Evolutionary conservation across 2,113 vertebrate species (phyloP).

Genomic region (Pseudorasbora parva): DNA sequence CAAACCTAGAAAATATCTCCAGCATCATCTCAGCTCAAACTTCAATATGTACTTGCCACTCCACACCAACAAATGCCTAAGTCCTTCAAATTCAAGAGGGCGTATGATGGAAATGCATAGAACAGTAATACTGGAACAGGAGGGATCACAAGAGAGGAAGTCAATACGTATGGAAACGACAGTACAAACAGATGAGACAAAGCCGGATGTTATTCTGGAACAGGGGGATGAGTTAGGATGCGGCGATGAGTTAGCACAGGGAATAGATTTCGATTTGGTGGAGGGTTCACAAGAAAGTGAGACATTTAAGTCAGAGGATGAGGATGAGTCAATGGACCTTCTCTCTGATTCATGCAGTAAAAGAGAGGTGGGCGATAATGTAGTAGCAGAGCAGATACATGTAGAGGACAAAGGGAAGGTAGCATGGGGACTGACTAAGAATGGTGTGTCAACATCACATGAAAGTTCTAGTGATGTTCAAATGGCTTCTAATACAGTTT

Average conservation of each 20-base stretch:
- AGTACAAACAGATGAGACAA: conserved; percentile 36
- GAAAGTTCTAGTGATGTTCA: conserved; percentile 5
- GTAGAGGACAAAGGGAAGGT: conserved; percentile 15
- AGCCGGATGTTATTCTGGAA: conserved; percentile 31
- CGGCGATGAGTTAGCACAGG: conserved; percentile 52
- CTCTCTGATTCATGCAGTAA: conserved; percentile 39
- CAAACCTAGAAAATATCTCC: conserved; percentile 32
- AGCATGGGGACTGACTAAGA: conserved; percentile 19
- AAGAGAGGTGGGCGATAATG: background rate
- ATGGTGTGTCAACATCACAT: conserved; percentile 25
- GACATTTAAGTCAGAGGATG: conserved; percentile 10
- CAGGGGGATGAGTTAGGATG: conserved; percentile 51
- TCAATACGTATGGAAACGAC: conserved; percentile 1
- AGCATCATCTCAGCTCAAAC: conserved; percentile 11
- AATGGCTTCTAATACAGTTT: background rate
- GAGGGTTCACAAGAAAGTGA: conserved; percentile 34
- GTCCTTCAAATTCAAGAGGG: conserved; percentile 12
- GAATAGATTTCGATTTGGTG: conserved; percentile 45
- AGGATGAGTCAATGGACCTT: conserved; percentile 14
- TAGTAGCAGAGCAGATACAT: background rate
- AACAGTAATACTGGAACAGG: conserved; percentile 29
- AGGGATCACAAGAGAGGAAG: conserved; percentile 38
- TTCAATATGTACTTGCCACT: conserved; percentile 12
- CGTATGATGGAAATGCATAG: conserved; percentile 5
- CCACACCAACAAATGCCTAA: conserved; percentile 25